phyloP scores from a whole-genome alignment of 2,888 invertebrate species.

The Boloria selene region DNA sequence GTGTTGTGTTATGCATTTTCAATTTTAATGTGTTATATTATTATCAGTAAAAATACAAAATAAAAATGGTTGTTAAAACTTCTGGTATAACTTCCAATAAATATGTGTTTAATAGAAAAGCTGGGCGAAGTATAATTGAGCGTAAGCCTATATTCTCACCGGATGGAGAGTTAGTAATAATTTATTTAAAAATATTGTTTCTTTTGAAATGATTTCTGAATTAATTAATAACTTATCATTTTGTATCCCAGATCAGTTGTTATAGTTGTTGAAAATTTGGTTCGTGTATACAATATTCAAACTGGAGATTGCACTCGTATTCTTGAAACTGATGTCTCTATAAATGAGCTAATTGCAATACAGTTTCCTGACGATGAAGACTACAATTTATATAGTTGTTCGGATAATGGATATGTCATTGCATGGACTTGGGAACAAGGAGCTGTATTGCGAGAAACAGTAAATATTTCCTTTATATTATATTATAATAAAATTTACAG shows the following conservation, averaged over 20 bases:
- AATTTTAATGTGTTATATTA: background rate
- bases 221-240: background rate
- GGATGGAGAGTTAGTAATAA: conserved; percentile 72
- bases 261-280: conserved; percentile 71
- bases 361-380: conserved; percentile 69
- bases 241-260: conserved; percentile 62
- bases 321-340: conserved; percentile 64
- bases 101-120: conserved; percentile 69
- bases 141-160: conserved; percentile 72
- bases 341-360: conserved; percentile 61
- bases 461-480: conserved; percentile 45
- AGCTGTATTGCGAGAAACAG: conserved; percentile 71
- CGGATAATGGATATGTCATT: conserved; percentile 62
- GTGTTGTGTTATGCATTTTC: conserved; percentile 41
- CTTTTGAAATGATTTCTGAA: background rate
- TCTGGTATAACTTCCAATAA: conserved; percentile 46
- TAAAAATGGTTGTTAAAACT: conserved; percentile 63
- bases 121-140: conserved; percentile 76
- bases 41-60: background rate
- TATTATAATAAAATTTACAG: background rate
- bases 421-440: conserved; percentile 78
- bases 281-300: conserved; percentile 71
- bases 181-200: background rate
- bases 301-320: conserved; percentile 70
- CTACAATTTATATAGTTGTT: conserved; percentile 72